Evolutionary conservation across 2,888 invertebrate species (phyloP).

Genomic region (Lampropteryx suffumata): DNA sequence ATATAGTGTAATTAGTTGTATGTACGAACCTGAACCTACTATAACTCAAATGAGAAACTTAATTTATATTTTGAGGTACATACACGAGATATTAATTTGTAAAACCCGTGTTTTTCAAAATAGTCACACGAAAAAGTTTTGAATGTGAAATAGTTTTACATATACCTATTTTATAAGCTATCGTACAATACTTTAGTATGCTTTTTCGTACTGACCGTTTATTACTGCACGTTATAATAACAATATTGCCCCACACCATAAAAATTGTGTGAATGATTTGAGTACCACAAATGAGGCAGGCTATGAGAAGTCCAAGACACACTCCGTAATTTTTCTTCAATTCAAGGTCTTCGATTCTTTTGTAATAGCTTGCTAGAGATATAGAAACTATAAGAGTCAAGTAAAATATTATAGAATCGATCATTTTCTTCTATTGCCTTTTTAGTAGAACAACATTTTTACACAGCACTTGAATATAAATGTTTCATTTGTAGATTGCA

Average conservation of each 20-base stretch:
- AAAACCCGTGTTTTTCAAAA: too few relatives aligned
- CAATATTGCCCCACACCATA: constrained; percentile 83
- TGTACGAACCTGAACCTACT: too few relatives aligned
- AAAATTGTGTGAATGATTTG: constrained; percentile 83
- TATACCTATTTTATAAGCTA: too few relatives aligned
- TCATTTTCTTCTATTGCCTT: constrained; percentile 35
- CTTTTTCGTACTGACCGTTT: constrained; percentile 70
- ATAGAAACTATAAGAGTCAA: constrained; percentile 72
- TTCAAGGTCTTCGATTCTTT: constrained; percentile 74
- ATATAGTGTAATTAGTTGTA: too few relatives aligned
- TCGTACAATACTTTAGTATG: too few relatives aligned
- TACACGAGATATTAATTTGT: too few relatives aligned
- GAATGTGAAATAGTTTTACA: too few relatives aligned
- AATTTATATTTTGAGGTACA: too few relatives aligned
- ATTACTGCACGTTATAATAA: constrained; percentile 82
- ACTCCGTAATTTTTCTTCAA: constrained; percentile 84
- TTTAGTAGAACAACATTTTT: background rate
- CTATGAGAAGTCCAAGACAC: constrained; percentile 81
- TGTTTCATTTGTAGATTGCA: too few relatives aligned
- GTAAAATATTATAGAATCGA: constrained; percentile 51
- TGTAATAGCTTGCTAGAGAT: constrained; percentile 83
- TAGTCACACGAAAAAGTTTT: too few relatives aligned
- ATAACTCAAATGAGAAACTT: too few relatives aligned
- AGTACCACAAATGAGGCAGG: constrained; percentile 83
- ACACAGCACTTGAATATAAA: too few relatives aligned